A percentile compares a stretch with the other conserved stretches of the same genome.
phyloP scores from a whole-genome alignment of 1,140 invertebrate genomes.

The Brachionus plicatilis region DNA sequence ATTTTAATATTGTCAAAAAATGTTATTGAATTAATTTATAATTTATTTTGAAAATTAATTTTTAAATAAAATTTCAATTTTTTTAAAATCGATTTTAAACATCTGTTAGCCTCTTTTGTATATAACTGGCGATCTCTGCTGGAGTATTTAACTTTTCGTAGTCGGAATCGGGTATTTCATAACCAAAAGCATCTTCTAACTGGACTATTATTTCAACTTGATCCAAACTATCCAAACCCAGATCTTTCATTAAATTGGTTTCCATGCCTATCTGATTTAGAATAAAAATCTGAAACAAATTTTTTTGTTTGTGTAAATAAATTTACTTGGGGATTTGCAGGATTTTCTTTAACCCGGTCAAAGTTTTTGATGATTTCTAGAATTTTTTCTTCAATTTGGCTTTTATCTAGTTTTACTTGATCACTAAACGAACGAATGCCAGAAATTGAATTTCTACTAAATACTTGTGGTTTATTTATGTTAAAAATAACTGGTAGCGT shows the following conservation, averaged over 20 bases:
- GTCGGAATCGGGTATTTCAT: slow-evolving; percentile 39
- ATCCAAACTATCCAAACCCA: slow-evolving; percentile 44
- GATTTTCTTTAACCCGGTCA: slow-evolving; percentile 35
- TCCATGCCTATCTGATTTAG: background rate
- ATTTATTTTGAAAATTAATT: background rate
- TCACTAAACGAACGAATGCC: background rate
- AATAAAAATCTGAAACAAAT: background rate
- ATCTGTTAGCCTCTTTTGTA: slow-evolving; percentile 17
- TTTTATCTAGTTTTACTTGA: background rate
- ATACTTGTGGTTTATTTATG: background rate
- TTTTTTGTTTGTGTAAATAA: background rate
- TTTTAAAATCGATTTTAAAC: background rate
- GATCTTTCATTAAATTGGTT: slow-evolving; percentile 43
- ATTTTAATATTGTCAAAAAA: background rate
- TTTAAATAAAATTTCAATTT: background rate
- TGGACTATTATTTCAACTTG: slow-evolving; percentile 44
- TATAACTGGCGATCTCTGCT: slow-evolving; percentile 5
- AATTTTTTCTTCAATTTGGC: slow-evolving; percentile 31
- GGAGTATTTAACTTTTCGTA: slow-evolving; percentile 35
- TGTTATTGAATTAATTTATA: background rate
- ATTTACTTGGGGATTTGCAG: slow-evolving; percentile 25
- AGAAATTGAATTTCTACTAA: background rate
- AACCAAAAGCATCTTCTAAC: slow-evolving; percentile 43
- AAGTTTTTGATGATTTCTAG: slow-evolving; percentile 21
- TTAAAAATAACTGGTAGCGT: background rate